phyloP scores from a whole-genome alignment of 2,113 vertebrate species.

The Argyrosomus japonicus region DNA sequence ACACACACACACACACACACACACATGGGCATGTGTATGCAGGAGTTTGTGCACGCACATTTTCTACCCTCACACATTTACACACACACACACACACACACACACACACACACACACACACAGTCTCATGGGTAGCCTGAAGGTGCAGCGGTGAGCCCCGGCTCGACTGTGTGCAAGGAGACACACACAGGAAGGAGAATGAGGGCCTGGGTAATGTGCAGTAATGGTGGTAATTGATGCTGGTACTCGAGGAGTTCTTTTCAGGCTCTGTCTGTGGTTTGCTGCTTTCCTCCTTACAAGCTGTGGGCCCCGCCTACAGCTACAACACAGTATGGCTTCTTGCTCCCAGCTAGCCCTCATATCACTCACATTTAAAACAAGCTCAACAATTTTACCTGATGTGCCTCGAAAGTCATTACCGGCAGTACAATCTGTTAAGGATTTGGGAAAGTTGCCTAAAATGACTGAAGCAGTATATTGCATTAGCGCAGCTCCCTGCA shows the following conservation, averaged over 20 bases:
- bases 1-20: conserved; percentile 61
- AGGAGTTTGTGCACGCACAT: conserved; percentile 21
- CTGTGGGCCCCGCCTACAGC: conserved; percentile 30
- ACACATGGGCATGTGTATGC: conserved; percentile 24
- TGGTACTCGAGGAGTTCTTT: conserved; percentile 57
- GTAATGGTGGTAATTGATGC: conserved; percentile 79
- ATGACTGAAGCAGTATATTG: conserved; percentile 53
- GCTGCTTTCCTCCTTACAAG: conserved; percentile 25
- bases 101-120: conserved; percentile 2
- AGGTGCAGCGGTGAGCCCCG: conserved; percentile 52
- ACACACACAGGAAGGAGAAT: conserved; percentile 68
- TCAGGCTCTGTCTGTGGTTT: conserved; percentile 53
- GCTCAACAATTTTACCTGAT: conserved; percentile 45
- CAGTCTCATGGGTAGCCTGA: conserved; percentile 57
- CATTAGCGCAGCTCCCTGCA: conserved; percentile 51
- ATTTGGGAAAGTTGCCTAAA: conserved; percentile 47
- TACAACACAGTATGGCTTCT: conserved; percentile 1
- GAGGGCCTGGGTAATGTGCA: conserved; percentile 70
- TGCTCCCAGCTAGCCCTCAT: background rate
- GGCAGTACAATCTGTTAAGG: conserved; percentile 19
- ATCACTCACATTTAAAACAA: conserved; percentile 28
- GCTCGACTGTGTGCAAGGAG: conserved; percentile 57
- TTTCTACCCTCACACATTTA: conserved; percentile 1
- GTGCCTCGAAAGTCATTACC: conserved; percentile 49
- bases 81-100: conserved; percentile 13